Evolutionary conservation across 2,888 invertebrate species (phyloP), one percentile per base, ranked within the genome.

Genomic region (Caenorhabditis wallacei): DNA sequence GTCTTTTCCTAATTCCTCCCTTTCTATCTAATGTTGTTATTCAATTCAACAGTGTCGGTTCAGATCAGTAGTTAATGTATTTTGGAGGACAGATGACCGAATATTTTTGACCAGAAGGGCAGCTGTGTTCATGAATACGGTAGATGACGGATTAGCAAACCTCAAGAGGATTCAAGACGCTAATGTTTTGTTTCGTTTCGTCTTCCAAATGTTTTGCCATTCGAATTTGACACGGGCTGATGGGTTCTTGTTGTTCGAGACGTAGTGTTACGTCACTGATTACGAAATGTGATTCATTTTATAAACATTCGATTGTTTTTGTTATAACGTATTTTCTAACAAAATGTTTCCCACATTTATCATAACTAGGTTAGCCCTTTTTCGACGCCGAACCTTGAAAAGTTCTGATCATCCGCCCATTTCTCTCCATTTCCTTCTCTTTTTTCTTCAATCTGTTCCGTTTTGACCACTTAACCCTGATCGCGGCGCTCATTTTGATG

Each of bases 71-170:
- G 66, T 66, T 66, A 53, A 54, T 51, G 40, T 51, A 13, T 56
- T 53, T 43, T 48, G 46, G 2, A 48, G 13, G 18, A 48, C 46
- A 40, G 40, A 18, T 48, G 57, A 46, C 56, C 26, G 57, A 37
- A 64, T 63, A 74, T 40, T 66, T 54, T 53, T 76, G 69, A 69
- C 53, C 40, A 56, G 48, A 61, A 51, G 56, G 76, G 61, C 78
- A 78, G 78, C 69, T 78, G 78, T 78, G 76, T 69, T 69, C 59
- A 61, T 76, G 78, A 78, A 78, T 78, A 69, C 69, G 54, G 78
- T 68, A 78, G 46, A 66, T 2, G 40, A 20, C 20, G 76, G 78
- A 78, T 78, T 78, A 78, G 78, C 26, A 63, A 70, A 69, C 63
- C 78, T 63, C 78, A 63, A 78, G 78, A 70, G 69, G 78, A 78